Base-by-base conservation (phyloP, 2,113 vertebrate species). In the Silurus meridionalis region DNA sequence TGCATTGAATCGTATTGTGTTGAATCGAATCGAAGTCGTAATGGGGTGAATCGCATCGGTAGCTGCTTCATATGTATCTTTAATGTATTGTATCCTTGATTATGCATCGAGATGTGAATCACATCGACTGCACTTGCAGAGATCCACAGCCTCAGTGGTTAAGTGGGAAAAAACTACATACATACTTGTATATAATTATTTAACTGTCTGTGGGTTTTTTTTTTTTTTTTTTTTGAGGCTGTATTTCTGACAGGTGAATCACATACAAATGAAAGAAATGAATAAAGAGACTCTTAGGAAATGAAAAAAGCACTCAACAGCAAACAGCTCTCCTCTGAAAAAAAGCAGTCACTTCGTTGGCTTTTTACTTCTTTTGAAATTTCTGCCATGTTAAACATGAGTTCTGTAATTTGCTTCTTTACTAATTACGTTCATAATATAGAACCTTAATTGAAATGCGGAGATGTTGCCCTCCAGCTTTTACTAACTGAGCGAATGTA, bases 241-340 rank as follows among this genome's bases (percentile, higher is more conserved):
- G 23, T 13, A n/a, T 15, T 37, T 78, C 50, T 6, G 23, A 55
- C 1, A 6, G 50, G 52, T 55, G 13, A 55, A 78, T 15, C 23
- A 10, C 23, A 17, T 55, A 3, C 28, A 37, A 57, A 79, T 23
- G 28, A 80, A 82, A 2, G 2, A 15, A 90, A 92, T 92, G 89
- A 87, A 83, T 25, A 19, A 8, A 37, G 79, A 87, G 83, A 50
- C 90, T 89, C 89, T 83, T 84, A 61, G 7, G 69, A 66, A 91
- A 90, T 50, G 90, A 82, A 91, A 89, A 82, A 82, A 75, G 69
- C 86, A 88, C 81, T 79, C 74, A 84, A 82, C 80, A 74, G 74
- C 63, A 71, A n/a, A 67, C 9, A 6, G 25, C 21, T 61, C 64
- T 14, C 25, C 61, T n/a, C 17, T 53, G 75, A 72, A 78, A 78